These are phyloP conservation scores for Halichoeres trimaculatus DNA, from an alignment of 2,113 vertebrate species.

Conservation along the genomic window DNA sequence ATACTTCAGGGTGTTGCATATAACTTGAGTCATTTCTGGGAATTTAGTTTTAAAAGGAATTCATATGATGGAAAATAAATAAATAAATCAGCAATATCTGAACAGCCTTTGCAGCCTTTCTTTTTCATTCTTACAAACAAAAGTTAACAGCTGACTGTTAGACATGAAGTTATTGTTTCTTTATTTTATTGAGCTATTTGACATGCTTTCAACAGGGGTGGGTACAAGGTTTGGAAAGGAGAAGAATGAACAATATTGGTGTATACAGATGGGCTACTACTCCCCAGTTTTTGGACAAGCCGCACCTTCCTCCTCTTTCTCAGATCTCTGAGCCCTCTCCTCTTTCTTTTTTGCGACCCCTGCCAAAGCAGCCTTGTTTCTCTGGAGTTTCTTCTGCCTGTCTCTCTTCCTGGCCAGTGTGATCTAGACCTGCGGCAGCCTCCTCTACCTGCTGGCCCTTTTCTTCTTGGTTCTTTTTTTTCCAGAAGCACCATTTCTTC, in stretches of 20 bases:
- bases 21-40: slow-evolving; percentile 28
- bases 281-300: background rate
- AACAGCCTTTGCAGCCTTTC: background rate
- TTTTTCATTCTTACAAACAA: background rate
- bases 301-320: background rate
- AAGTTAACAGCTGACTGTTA: background rate
- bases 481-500: background rate
- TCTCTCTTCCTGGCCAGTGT: background rate
- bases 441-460: too few species aligned
- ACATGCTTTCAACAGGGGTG: background rate
- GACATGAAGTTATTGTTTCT: background rate
- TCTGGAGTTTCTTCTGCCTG: background rate
- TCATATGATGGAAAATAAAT: slow-evolving; percentile 30
- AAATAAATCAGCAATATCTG: slow-evolving; percentile 33
- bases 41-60: slow-evolving; percentile 24
- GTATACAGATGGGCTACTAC: background rate
- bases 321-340: background rate
- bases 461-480: too few species aligned
- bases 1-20: slow-evolving; percentile 38
- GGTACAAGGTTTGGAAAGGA: background rate
- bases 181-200: background rate
- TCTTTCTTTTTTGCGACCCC: background rate
- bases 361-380: background rate
- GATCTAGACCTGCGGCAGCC: too few species aligned
- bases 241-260: background rate